Conservation (phyloP, 2,797 vertebrate species). For the Odontamblyopus rebecca region DNA sequence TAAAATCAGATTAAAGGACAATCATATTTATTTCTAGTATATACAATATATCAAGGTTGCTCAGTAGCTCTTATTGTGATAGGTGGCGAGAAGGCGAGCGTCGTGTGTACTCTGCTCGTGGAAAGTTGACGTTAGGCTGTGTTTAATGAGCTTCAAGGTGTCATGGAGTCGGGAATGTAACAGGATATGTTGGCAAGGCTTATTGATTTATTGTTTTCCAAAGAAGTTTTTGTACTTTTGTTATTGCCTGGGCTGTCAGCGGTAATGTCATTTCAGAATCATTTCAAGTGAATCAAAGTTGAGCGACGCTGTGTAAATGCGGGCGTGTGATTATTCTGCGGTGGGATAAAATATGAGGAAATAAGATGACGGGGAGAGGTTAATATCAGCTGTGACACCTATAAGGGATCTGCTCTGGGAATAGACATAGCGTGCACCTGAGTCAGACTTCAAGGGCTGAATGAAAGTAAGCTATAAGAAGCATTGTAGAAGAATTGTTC, state of each 20-base stretch:
- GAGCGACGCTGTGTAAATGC: slow-evolving; percentile 59
- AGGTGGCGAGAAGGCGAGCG: slow-evolving; percentile 67
- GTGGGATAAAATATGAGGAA: slow-evolving; percentile 57
- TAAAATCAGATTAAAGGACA: slow-evolving; percentile 98
- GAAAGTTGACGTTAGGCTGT: slow-evolving; percentile 88
- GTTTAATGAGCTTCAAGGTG: slow-evolving; percentile 89
- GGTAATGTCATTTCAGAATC: slow-evolving; percentile 71
- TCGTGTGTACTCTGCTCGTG: slow-evolving; percentile 80
- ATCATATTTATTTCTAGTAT: slow-evolving; percentile 97
- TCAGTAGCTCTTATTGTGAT: slow-evolving; percentile 76
- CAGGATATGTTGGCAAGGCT: slow-evolving; percentile 85
- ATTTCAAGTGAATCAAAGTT: slow-evolving; percentile 72
- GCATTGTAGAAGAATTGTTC: background rate
- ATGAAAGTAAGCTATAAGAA: background rate
- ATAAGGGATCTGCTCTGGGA: slow-evolving; percentile 31
- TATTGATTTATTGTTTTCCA: slow-evolving; percentile 81
- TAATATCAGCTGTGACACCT: slow-evolving; percentile 55
- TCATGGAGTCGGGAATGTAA: slow-evolving; percentile 83
- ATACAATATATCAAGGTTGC: slow-evolving; percentile 86
- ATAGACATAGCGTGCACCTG: slow-evolving; percentile 15
- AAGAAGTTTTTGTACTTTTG: slow-evolving; percentile 73
- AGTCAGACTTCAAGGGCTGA: slow-evolving; percentile 15
- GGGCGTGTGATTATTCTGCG: slow-evolving; percentile 39
- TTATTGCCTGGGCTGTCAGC: slow-evolving; percentile 75
- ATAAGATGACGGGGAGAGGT: slow-evolving; percentile 47